Evolutionary conservation across 2,113 vertebrate species (phyloP), one percentile per base, ranked within the genome.

Genomic region (Dasyurus viverrinus): DNA sequence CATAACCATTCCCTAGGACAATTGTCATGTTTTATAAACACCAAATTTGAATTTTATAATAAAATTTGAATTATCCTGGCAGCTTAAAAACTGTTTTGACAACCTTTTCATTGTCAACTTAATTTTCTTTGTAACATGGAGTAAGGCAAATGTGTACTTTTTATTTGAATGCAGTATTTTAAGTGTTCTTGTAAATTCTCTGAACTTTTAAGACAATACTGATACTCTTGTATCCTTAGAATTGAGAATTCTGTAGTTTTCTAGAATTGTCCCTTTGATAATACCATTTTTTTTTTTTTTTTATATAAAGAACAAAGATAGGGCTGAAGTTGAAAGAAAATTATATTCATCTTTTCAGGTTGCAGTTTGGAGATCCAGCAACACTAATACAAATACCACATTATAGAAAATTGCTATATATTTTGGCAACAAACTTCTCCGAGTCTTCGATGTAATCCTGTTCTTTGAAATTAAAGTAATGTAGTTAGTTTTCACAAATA

Each of bases 101-200:
- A 94, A 93, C 52, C 97, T 53, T 95, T 95, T 94, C 23, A 92
- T 96, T 84, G 92, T 0, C 30, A 90, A 25, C 2, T 92, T 89
- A 92, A 93, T 94, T 94, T 94, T 97, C 42, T 96, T 84, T 96
- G 23, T 97, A 94, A 95, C n/a, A 84, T 92, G 90, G 57, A 91
- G 57, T 93, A 94, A 91, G 93, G 42, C 91, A 90, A 94, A 90
- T 36, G 53, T 93, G 24, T 94, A 42, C 36, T 90, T 93, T 10
- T 22, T 91, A 95, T 93, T 89, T 55, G 25, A 94, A 55, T 92
- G 2, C 84, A 95, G 25, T 93, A 93, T 94, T 92, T 53, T 12
- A 60, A 90, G 94, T 96, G 68, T 97, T 96, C n/a, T 76, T 92
- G 3, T 91, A 53, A 96, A 84, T 96, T 96, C 30, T 96, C 30